Conservation (phyloP, 2,888 invertebrate genomes). For the Pyrochroa serraticornis region DNA sequence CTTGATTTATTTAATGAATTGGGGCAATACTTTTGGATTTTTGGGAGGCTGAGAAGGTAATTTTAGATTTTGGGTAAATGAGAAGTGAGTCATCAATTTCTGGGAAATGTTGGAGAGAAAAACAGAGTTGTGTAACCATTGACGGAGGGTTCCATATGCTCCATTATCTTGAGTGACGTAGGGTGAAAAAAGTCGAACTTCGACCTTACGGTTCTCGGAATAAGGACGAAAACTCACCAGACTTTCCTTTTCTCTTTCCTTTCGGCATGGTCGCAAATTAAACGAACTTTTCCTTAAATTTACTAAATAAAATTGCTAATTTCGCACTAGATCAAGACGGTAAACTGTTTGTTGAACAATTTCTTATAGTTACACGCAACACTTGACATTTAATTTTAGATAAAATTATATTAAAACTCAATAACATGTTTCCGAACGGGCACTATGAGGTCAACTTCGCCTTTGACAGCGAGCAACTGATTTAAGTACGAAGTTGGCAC, state of each 20-base stretch:
- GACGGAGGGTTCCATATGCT: no score
- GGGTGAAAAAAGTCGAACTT: no score
- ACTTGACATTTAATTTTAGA: constrained; percentile 75
- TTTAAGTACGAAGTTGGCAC: no score
- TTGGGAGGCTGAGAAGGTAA: no score
- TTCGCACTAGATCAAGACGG: constrained; percentile 78
- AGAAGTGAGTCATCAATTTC: no score
- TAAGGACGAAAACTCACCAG: constrained; percentile 62
- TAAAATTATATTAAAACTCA: constrained; percentile 73
- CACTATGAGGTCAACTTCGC: constrained; percentile 49
- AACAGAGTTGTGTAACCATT: no score
- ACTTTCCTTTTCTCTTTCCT: constrained; percentile 78
- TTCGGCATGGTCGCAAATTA: constrained; percentile 69
- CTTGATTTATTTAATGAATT: no score
- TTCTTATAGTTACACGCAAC: constrained; percentile 72
- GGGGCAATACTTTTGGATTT: no score
- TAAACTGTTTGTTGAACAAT: constrained; percentile 75
- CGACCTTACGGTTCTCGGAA: neutral
- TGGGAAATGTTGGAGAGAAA: no score
- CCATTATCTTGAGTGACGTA: no score
- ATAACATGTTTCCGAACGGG: constrained; percentile 70
- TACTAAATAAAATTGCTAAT: constrained; percentile 64
- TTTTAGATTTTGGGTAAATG: no score
- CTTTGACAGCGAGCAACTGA: constrained; percentile 14
- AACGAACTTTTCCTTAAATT: constrained; percentile 56